Conservation (phyloP, 2,888 invertebrate species). For the Teleiodes luculella region DNA sequence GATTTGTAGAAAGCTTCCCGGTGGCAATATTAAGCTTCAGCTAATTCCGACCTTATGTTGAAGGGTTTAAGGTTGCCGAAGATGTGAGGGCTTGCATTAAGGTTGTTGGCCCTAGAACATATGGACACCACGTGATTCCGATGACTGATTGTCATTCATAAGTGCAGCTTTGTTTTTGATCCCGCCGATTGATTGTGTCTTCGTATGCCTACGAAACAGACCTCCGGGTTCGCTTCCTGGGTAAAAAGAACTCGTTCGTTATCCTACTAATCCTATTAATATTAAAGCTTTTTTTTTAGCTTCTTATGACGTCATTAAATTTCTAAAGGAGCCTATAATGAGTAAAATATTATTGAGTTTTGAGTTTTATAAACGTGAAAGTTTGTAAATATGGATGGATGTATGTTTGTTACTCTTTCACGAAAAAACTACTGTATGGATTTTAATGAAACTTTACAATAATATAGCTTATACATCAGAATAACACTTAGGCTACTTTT, state of each 20-base stretch:
- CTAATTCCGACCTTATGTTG: not conserved
- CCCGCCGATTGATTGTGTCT: not conserved
- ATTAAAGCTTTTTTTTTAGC: too few relatives aligned
- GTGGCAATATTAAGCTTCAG: not conserved
- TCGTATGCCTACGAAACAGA: not conserved
- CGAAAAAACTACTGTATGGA: too few relatives aligned
- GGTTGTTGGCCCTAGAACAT: conserved; percentile 52
- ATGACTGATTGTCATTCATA: conserved; percentile 38
- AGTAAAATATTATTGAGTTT: too few relatives aligned
- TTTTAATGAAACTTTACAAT: too few relatives aligned
- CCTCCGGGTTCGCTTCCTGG: not conserved
- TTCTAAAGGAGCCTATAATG: too few relatives aligned
- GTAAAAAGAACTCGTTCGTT: not conserved
- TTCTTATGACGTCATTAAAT: too few relatives aligned
- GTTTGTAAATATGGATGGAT: too few relatives aligned
- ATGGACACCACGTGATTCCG: conserved; percentile 41
- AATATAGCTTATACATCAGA: too few relatives aligned
- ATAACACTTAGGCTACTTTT: too few relatives aligned
- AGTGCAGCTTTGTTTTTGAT: conserved; percentile 1
- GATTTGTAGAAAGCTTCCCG: not conserved
- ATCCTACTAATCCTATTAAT: too few relatives aligned
- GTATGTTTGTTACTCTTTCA: too few relatives aligned
- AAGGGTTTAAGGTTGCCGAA: not conserved
- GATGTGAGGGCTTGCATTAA: conserved; percentile 25
- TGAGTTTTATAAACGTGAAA: too few relatives aligned